Conservation (phyloP, 2,888 invertebrate species). For the Anodontia alba region DNA sequence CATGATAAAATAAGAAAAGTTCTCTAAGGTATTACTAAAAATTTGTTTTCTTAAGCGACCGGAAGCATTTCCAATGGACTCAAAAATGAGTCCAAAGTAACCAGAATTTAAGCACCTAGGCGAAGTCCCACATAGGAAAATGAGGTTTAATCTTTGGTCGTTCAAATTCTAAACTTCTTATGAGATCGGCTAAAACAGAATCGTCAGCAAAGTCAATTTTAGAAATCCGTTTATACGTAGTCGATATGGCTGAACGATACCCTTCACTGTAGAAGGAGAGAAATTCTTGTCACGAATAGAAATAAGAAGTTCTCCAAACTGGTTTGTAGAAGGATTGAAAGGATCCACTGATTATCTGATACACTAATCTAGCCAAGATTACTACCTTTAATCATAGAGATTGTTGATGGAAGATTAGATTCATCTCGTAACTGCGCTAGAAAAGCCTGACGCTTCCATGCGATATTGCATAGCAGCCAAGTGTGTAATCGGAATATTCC, state of each 20-base stretch:
- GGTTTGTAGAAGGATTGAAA: neutral
- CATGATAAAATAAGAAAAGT: no score
- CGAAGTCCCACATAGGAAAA: neutral
- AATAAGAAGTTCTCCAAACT: neutral
- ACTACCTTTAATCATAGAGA: neutral
- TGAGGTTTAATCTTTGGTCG: neutral
- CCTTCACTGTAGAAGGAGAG: neutral
- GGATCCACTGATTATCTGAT: neutral
- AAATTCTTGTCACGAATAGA: neutral
- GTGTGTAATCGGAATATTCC: neutral
- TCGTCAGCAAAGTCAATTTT: neutral
- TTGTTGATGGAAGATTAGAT: neutral
- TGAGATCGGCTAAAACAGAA: neutral
- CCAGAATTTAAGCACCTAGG: neutral
- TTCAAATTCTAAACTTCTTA: neutral
- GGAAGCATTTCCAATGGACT: no score
- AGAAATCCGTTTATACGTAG: neutral
- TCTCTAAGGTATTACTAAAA: no score
- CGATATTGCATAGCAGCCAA: neutral
- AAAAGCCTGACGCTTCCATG: neutral
- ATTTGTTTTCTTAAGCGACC: no score
- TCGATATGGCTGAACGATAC: neutral
- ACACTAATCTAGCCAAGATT: neutral
- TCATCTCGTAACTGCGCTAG: neutral
- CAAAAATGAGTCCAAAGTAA: no score